phyloP scores from a whole-genome alignment of 2,888 invertebrate species.

The Prionchulus punctatus region DNA sequence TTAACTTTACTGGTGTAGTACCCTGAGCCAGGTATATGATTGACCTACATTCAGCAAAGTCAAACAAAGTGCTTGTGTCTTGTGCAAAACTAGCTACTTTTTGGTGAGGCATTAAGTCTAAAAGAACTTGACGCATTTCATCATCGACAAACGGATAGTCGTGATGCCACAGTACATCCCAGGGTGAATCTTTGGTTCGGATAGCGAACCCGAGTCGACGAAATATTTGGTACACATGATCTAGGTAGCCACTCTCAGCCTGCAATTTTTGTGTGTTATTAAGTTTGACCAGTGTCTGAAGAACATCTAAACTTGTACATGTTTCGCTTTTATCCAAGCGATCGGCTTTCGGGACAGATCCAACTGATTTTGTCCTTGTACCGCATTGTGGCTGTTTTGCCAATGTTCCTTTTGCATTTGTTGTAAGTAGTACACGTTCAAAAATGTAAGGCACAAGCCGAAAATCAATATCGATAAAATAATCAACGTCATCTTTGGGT shows the following conservation, averaged over 20 bases:
- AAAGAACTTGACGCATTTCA: constrained; percentile 41
- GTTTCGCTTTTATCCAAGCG: neutral
- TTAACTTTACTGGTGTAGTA: constrained; percentile 80
- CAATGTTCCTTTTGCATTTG: neutral
- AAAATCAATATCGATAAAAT: no score
- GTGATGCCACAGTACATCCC: constrained; percentile 84
- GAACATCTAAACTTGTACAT: neutral
- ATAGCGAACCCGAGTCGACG: constrained; percentile 55
- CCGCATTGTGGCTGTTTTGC: neutral
- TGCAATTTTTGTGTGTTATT: constrained; percentile 9
- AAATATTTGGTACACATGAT: constrained; percentile 63
- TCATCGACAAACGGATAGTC: constrained; percentile 60
- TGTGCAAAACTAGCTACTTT: constrained; percentile 34
- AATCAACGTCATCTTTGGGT: no score
- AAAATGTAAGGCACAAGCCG: neutral
- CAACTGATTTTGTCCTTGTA: neutral
- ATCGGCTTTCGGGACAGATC: neutral
- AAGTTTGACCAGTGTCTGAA: neutral
- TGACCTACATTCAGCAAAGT: constrained; percentile 43
- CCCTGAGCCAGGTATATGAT: constrained; percentile 85
- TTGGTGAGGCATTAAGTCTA: constrained; percentile 52
- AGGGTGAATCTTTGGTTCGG: constrained; percentile 43
- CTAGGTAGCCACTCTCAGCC: constrained; percentile 47
- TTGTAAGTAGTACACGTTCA: neutral
- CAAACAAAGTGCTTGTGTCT: neutral